Conservation (phyloP, 2,888 invertebrate species). For the Drosophila nr. fundita region DNA sequence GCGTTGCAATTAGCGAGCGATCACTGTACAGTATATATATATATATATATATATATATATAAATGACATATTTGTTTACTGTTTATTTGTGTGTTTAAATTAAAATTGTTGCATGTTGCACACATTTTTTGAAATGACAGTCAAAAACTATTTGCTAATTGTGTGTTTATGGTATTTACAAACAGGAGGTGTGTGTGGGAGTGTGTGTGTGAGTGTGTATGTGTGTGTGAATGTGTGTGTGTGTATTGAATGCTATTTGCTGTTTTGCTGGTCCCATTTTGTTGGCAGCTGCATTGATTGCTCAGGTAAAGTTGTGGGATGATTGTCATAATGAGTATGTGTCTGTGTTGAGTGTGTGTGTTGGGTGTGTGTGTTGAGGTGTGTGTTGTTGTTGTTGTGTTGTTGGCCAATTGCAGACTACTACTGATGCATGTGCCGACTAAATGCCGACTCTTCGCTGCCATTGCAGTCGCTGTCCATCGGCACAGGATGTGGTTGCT, state of each 20-base stretch:
- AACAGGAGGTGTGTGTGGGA: constrained; percentile 14
- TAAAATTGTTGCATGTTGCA: constrained; percentile 32
- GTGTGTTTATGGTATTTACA: constrained; percentile 57
- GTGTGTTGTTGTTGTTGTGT: constrained; percentile 8
- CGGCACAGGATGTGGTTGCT: constrained; percentile 37
- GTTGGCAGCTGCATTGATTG: constrained; percentile 48
- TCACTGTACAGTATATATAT: constrained; percentile 12
- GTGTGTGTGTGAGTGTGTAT: constrained; percentile 6
- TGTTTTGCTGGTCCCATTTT: constrained; percentile 53
- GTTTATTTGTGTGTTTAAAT: constrained; percentile 10
- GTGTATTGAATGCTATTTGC: constrained; percentile 13
- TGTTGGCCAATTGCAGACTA: constrained; percentile 1
- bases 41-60: constrained; percentile 40
- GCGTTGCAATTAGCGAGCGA: neutral
- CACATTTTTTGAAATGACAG: constrained; percentile 10
- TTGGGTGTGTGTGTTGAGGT: constrained; percentile 10
- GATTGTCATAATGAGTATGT: constrained; percentile 22
- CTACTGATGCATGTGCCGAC: constrained; percentile 73
- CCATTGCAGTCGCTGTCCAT: constrained; percentile 55
- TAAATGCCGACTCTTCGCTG: constrained; percentile 51
- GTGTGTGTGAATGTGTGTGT: constrained; percentile 32
- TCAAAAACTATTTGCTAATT: constrained; percentile 31
- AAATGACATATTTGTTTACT: constrained; percentile 46
- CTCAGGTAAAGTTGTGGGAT: constrained; percentile 56
- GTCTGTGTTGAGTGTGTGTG: neutral